Conservation (phyloP, 2,888 invertebrate species). For the Heteropelma amictum region DNA sequence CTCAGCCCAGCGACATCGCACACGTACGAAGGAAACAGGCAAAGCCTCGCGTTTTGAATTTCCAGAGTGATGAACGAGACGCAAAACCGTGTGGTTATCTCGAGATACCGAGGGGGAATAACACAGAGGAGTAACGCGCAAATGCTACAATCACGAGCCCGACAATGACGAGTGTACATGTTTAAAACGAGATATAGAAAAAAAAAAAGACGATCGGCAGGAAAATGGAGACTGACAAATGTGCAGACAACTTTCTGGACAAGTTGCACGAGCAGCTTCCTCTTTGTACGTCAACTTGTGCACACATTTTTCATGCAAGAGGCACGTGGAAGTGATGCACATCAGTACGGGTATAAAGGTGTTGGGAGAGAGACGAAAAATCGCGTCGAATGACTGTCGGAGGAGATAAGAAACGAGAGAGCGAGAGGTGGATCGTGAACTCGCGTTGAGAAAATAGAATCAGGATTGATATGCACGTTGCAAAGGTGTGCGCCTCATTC, state of each 20-base stretch:
- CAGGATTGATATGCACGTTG: slow-evolving; percentile 40
- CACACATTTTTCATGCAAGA: slow-evolving; percentile 1
- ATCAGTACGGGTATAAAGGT: slow-evolving; percentile 2
- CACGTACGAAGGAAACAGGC: slow-evolving; percentile 7
- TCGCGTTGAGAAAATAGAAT: slow-evolving; percentile 48
- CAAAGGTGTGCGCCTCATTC: slow-evolving; percentile 41
- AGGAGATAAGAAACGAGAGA: slow-evolving; percentile 5
- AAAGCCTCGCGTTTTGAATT: slow-evolving; percentile 22
- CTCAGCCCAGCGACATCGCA: background rate
- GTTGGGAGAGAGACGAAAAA: slow-evolving; percentile 19
- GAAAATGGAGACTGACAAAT: background rate
- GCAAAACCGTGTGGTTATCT: background rate
- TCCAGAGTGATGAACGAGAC: slow-evolving; percentile 14
- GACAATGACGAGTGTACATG: background rate
- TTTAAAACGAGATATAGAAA: background rate
- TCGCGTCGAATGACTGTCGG: background rate
- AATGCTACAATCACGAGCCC: slow-evolving; percentile 5
- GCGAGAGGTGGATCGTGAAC: slow-evolving; percentile 14
- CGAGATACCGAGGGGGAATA: background rate
- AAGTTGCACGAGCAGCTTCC: background rate
- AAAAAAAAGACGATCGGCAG: background rate
- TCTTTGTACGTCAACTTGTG: background rate
- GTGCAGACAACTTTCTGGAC: background rate
- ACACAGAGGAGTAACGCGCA: background rate
- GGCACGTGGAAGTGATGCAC: slow-evolving; percentile 11